Percentiles rank a stretch among this genome's conserved stretches.
Evolutionary conservation across 2,888 invertebrate species (phyloP).

Genomic region (Sussaba pulchella): DNA sequence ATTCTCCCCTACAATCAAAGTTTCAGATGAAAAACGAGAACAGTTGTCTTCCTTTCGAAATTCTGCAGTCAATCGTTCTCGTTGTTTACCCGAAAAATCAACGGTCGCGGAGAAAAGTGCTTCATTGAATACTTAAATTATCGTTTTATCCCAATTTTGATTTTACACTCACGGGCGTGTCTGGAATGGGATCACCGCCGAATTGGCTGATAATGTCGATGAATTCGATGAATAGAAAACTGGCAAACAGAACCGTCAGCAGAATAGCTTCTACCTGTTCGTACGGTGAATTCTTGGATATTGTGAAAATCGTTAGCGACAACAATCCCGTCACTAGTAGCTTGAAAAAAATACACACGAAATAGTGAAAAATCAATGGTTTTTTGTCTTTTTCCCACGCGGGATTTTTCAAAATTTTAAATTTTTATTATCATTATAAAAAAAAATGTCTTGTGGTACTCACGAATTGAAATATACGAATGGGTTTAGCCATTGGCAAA

Average conservation of each 20-base stretch:
- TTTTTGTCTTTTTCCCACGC: too few relatives aligned
- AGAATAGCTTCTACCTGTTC: constrained; percentile 66
- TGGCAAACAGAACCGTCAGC: constrained; percentile 69
- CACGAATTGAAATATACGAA: constrained; percentile 77
- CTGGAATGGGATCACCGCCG: constrained; percentile 80
- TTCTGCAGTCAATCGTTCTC: too few relatives aligned
- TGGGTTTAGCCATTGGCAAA: constrained; percentile 74
- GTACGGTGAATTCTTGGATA: constrained; percentile 71
- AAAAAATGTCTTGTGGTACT: constrained; percentile 36
- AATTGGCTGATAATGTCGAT: constrained; percentile 81
- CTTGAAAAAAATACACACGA: constrained; percentile 60
- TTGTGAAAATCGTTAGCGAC: constrained; percentile 67
- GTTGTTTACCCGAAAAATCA: too few relatives aligned
- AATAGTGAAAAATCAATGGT: constrained; percentile 2
- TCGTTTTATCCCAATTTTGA: too few relatives aligned
- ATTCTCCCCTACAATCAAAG: too few relatives aligned
- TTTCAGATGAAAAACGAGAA: too few relatives aligned
- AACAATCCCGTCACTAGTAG: constrained; percentile 68
- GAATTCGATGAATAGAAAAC: constrained; percentile 78
- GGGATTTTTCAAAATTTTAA: too few relatives aligned
- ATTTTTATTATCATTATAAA: too few relatives aligned
- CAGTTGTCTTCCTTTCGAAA: too few relatives aligned
- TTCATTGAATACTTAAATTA: too few relatives aligned
- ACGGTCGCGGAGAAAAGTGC: too few relatives aligned
- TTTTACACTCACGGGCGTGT: constrained; percentile 79